Evolutionary conservation across 1,140 invertebrate species (phyloP).

Genomic region (Tetraneura akinire): DNA sequence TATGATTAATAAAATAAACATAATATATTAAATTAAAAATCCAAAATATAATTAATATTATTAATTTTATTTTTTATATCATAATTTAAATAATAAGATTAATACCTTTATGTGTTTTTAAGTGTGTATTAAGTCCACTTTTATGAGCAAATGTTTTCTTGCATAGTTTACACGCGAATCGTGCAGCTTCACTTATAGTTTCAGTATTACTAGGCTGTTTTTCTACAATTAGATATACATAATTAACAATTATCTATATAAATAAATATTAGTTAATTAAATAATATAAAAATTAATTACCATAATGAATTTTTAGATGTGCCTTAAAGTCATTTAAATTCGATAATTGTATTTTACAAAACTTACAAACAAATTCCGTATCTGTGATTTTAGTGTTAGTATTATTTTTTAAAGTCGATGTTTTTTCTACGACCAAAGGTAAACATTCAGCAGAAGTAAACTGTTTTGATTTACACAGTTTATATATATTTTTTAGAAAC

Average conservation of each 20-base stretch:
- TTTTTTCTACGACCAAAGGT: background rate
- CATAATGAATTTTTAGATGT: constrained; percentile 34
- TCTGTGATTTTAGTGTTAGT: background rate
- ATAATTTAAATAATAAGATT: background rate
- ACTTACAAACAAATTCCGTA: background rate
- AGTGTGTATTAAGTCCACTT: constrained; percentile 41
- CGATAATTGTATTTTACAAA: constrained; percentile 14
- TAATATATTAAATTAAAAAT: no score
- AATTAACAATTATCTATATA: background rate
- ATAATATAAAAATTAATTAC: background rate
- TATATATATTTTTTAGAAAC: constrained; percentile 26
- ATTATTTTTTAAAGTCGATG: background rate
- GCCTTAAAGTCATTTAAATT: constrained; percentile 7
- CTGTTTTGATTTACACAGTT: constrained; percentile 32
- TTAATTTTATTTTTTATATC: no score
- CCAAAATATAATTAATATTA: no score
- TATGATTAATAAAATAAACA: no score
- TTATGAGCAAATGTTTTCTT: constrained; percentile 44
- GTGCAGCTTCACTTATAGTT: background rate
- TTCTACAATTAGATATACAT: background rate
- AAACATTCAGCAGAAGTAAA: background rate
- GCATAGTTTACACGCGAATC: constrained; percentile 43
- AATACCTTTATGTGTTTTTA: constrained; percentile 36
- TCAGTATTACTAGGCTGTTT: background rate
- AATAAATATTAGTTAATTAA: background rate